These are phyloP conservation scores for Callyntrura guangdongensis DNA, from an alignment of 2,888 invertebrate species.

Conservation along the genomic window DNA sequence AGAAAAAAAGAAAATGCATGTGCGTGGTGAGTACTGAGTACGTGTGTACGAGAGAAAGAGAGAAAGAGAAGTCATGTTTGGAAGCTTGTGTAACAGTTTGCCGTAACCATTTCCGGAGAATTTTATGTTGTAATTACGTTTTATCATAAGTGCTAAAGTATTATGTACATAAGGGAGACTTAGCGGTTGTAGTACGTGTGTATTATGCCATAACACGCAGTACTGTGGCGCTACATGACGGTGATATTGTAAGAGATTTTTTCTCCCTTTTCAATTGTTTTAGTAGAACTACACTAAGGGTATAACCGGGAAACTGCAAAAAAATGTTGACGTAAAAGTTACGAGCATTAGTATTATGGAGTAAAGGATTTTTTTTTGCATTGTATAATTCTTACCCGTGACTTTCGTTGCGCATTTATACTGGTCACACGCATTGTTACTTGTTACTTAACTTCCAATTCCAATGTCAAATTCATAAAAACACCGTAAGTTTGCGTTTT, in stretches of 20 bases:
- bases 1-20: background rate
- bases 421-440: background rate
- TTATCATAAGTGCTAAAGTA: conserved; percentile 51
- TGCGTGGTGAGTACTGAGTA: too few relatives aligned
- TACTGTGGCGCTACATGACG: background rate
- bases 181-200: background rate
- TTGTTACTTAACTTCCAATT: background rate
- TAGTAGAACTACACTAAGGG: background rate
- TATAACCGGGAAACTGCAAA: background rate
- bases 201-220: background rate
- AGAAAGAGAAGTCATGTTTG: background rate
- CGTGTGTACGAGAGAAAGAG: too few relatives aligned
- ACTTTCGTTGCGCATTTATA: too few relatives aligned
- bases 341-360: background rate
- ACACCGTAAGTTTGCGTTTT: conserved; percentile 31
- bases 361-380: conserved; percentile 4
- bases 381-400: background rate
- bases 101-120: conserved; percentile 69
- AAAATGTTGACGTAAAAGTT: conserved; percentile 22
- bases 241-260: conserved; percentile 21
- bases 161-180: background rate
- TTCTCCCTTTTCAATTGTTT: background rate
- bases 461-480: background rate
- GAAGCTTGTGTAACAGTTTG: conserved; percentile 67
- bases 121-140: conserved; percentile 69